A percentile compares a stretch with the other conserved stretches of the same genome.
phyloP scores from a whole-genome alignment of 2,113 vertebrate species.

The Lophochroa leadbeateri region DNA sequence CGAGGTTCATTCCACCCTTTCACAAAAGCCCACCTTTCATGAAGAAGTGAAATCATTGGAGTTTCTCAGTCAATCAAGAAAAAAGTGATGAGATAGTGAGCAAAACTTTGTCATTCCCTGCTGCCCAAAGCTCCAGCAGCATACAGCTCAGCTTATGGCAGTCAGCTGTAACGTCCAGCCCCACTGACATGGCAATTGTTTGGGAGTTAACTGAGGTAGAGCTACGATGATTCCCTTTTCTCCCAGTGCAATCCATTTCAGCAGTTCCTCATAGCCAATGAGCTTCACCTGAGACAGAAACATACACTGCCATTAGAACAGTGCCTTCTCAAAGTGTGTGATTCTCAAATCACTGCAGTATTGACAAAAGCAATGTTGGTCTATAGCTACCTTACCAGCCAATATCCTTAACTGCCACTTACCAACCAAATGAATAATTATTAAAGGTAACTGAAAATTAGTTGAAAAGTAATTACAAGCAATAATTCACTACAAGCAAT shows the following conservation, averaged over 20 bases:
- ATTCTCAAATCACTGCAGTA: background rate
- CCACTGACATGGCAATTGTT: constrained; percentile 87
- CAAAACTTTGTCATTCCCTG: background rate
- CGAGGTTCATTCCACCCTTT: background rate
- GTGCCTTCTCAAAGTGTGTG: background rate
- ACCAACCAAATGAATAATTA: background rate
- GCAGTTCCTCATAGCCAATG: constrained; percentile 74
- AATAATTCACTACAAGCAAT: background rate
- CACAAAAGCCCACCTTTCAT: background rate
- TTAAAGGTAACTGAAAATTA: background rate
- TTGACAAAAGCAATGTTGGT: background rate
- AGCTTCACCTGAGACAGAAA: constrained; percentile 81
- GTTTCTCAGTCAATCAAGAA: background rate
- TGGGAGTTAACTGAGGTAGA: constrained; percentile 76
- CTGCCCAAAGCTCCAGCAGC: background rate
- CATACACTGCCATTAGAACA: background rate
- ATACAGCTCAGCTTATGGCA: constrained; percentile 24
- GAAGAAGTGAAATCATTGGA: background rate
- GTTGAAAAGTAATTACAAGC: background rate
- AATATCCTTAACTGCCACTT: background rate
- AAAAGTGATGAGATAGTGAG: background rate
- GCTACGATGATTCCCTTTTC: constrained; percentile 77
- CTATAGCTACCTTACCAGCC: background rate
- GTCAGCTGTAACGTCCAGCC: constrained; percentile 88
- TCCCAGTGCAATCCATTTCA: constrained; percentile 80